phyloP scores from a whole-genome alignment of 2,797 vertebrate species.

The Emydoidea blandingii region DNA sequence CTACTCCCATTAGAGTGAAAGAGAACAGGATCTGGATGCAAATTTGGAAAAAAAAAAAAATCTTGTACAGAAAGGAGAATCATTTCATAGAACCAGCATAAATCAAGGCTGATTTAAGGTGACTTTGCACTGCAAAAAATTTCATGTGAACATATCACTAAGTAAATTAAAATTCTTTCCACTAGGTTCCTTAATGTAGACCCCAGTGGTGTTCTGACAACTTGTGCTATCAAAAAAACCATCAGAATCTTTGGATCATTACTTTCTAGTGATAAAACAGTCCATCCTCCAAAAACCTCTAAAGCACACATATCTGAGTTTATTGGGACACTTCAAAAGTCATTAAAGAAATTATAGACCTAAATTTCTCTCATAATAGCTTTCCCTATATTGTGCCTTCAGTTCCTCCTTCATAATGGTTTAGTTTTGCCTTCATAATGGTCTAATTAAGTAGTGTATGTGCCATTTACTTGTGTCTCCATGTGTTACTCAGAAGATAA shows the following conservation, averaged over 20 bases:
- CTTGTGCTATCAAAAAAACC: neutral
- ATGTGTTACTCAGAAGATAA: constrained; percentile 2
- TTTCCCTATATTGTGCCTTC: neutral
- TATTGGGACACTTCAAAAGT: neutral
- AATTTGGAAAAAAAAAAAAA: neutral
- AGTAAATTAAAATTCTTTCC: neutral
- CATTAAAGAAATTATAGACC: neutral
- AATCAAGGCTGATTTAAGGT: neutral
- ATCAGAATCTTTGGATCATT: neutral
- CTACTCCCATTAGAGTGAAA: neutral
- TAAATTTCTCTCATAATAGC: neutral
- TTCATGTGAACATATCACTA: neutral
- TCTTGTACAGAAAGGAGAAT: neutral
- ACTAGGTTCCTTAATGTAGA: neutral
- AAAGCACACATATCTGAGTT: neutral
- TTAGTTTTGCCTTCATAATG: neutral
- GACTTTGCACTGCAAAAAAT: neutral
- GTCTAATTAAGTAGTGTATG: constrained; percentile 19
- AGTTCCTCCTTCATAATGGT: neutral
- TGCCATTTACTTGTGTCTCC: constrained; percentile 19
- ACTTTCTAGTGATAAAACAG: neutral
- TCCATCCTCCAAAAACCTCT: neutral
- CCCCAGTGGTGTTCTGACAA: neutral
- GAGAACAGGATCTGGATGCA: neutral
- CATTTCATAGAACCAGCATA: neutral